These are phyloP conservation scores for Patella vulgata DNA, from an alignment of 1,140 invertebrate genomes.

Conservation along the genomic window DNA sequence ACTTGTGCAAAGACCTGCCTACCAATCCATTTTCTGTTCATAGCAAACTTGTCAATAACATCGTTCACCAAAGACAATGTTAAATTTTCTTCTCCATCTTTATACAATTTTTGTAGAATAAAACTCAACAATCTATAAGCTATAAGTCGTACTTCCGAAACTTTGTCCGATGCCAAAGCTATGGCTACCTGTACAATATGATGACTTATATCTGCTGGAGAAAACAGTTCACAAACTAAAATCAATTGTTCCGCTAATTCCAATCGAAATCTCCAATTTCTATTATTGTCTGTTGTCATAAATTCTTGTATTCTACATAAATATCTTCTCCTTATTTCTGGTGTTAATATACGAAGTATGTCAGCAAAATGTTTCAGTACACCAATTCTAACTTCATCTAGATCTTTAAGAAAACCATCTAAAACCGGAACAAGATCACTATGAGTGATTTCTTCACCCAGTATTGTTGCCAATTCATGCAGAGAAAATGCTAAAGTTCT, in stretches of 20 bases:
- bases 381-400: conserved; percentile 83
- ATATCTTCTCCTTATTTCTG: conserved; percentile 72
- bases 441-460: conserved; percentile 78
- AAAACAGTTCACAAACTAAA: conserved; percentile 74
- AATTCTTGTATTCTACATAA: conserved; percentile 76
- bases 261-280: conserved; percentile 82
- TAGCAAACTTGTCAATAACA: conserved; percentile 72
- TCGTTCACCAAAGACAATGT: conserved; percentile 65
- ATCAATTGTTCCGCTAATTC: conserved; percentile 78
- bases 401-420: conserved; percentile 80
- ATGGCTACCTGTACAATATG: conserved; percentile 75
- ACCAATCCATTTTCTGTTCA: conserved; percentile 73
- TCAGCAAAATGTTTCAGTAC: conserved; percentile 77
- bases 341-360: conserved; percentile 76
- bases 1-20: conserved; percentile 73
- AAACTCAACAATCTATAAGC: conserved; percentile 71
- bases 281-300: conserved; percentile 76
- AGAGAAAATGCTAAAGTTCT: conserved; percentile 81
- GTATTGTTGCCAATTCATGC: conserved; percentile 80
- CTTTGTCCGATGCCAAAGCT: conserved; percentile 74
- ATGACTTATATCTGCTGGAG: conserved; percentile 72
- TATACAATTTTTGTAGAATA: conserved; percentile 63
- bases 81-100: conserved; percentile 50
- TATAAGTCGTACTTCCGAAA: conserved; percentile 74
- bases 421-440: conserved; percentile 80